phyloP scores from a whole-genome alignment of 1,140 invertebrate genomes.

The Trichonephila clavipes region DNA sequence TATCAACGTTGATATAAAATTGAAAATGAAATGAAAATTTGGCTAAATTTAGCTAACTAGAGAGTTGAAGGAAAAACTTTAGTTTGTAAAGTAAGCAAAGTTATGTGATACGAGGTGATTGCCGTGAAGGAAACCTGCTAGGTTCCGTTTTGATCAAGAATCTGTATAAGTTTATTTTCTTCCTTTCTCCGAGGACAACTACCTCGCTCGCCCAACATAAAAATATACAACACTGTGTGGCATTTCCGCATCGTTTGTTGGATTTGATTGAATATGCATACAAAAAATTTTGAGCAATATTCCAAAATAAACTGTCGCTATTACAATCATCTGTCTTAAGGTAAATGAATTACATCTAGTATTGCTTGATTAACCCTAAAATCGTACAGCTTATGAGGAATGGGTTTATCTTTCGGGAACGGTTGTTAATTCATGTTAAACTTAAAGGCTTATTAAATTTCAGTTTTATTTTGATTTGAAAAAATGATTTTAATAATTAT shows the following conservation, averaged over 20 bases:
- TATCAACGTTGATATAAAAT: too few relatives aligned
- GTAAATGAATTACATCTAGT: not conserved
- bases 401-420: constrained; percentile 20
- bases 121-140: constrained; percentile 62
- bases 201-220: constrained; percentile 45
- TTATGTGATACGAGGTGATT: constrained; percentile 2
- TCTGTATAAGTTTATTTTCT: constrained; percentile 48
- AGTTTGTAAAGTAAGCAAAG: too few relatives aligned
- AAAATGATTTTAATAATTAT: too few relatives aligned
- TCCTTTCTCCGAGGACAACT: constrained; percentile 64
- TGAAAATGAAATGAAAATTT: too few relatives aligned
- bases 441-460: too few relatives aligned
- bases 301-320: not conserved
- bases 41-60: too few relatives aligned
- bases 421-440: not conserved
- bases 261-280: constrained; percentile 41
- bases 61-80: too few relatives aligned
- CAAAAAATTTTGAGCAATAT: constrained; percentile 27
- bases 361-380: constrained; percentile 65
- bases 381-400: not conserved
- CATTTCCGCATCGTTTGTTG: constrained; percentile 64
- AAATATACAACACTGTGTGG: constrained; percentile 51
- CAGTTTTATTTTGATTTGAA: too few relatives aligned
- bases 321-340: constrained; percentile 42
- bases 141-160: constrained; percentile 57